A percentile compares a stretch with the other conserved stretches of the same genome.
phyloP scores from a whole-genome alignment of 2,797 vertebrate species.

The Trachurus trachurus region DNA sequence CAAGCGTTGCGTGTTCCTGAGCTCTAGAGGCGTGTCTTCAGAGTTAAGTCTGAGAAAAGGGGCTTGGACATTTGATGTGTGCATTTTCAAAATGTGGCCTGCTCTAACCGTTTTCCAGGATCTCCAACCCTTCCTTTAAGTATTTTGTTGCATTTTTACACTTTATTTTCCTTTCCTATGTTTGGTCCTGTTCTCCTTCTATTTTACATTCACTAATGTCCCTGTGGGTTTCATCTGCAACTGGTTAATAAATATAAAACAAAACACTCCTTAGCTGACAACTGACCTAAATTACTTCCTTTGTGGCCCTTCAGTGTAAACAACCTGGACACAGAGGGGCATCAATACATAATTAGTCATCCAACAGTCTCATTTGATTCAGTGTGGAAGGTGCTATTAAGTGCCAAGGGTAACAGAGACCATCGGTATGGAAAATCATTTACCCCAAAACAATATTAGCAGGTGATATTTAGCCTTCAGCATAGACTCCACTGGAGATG shows the following conservation, averaged over 20 bases:
- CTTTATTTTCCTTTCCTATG: slow-evolving; percentile 28
- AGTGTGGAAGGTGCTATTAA: slow-evolving; percentile 1
- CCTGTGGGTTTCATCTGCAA: slow-evolving; percentile 1
- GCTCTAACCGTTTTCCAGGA: no score
- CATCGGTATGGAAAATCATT: slow-evolving; percentile 30
- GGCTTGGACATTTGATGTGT: no score
- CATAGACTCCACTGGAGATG: not conserved
- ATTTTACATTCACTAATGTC: not conserved
- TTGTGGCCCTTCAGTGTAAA: slow-evolving; percentile 36
- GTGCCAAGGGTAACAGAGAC: slow-evolving; percentile 27
- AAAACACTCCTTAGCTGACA: slow-evolving; percentile 32
- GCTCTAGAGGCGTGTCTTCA: no score
- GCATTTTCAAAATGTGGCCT: no score
- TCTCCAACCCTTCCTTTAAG: not conserved
- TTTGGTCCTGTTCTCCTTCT: not conserved
- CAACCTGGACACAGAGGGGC: slow-evolving; percentile 34
- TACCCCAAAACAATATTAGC: slow-evolving; percentile 32
- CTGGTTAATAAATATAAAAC: slow-evolving; percentile 33
- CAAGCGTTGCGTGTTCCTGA: no score
- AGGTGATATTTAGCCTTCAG: slow-evolving; percentile 7
- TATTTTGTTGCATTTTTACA: slow-evolving; percentile 44
- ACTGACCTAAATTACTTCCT: slow-evolving; percentile 39
- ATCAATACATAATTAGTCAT: slow-evolving; percentile 54
- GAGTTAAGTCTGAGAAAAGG: no score
- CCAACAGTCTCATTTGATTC: slow-evolving; percentile 45